Evolutionary conservation across 2,113 vertebrate species (phyloP), one percentile per base, ranked within the genome.

Genomic region (Cercopithecus mona): DNA sequence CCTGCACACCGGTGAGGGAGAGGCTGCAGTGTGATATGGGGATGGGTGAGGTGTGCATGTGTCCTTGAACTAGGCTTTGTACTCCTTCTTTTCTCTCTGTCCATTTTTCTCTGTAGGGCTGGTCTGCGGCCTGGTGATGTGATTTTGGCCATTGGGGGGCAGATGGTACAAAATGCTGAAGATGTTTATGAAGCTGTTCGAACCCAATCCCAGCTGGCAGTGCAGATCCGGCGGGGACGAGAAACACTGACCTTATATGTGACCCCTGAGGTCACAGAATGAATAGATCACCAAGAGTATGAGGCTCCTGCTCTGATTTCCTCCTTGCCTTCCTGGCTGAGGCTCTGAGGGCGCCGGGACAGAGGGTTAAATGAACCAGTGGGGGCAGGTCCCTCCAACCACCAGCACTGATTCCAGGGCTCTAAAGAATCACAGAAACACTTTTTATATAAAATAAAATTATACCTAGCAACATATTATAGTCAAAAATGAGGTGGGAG

Each of bases 101-200:
- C 0, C 17, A 14, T 14, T 8, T 35, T 32, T 72, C 68, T 88
- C 32, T 5, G 0, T 97, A 99, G 99, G 97, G 99, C 99, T 16
- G 99, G 99, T 55, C 78, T 99, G 79, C 99, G 99, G 93, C 98
- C 99, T 0, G 99, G 99, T 0, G 99, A 99, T 0, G 97, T 99
- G 1, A 98, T 99, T 95, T 90, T 99, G 97, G 99, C 99, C 96
- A 99, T 99, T 97, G 99, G 98, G 0, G 99, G 95, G 95, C 95
- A 95, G 22, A 87, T 91, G 8, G 99, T 99, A 1, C 98, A 98
- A 87, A 99, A 99, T 0, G 98, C 99, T 0, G 99, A 99, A 97
- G 99, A 99, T 1, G 98, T 99, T 95, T 99, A 99, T 20, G 98
- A 99, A 78, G 99, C 99, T 0, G 99, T 99, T 59, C 98, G 98